Percentiles rank a stretch among this genome's conserved stretches.
phyloP scores from a whole-genome alignment of 53 echinoderm and acorn worm genomes.

The Hippasteria phrygiana region DNA sequence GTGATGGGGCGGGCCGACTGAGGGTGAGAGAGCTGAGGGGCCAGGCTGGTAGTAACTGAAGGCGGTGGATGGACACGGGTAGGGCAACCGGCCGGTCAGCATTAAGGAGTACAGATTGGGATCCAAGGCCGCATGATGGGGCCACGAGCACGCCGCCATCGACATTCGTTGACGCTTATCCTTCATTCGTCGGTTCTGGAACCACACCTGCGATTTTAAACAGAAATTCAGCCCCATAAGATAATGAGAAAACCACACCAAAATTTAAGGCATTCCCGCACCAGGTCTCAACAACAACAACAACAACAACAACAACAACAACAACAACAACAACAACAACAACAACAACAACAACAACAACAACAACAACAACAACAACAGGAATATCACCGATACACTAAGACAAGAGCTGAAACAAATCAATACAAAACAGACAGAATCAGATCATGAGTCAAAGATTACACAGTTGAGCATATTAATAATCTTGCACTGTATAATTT shows the following conservation, averaged over 20 bases:
- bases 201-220: constrained; percentile 87
- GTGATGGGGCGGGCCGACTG: constrained; percentile 64
- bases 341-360: not conserved
- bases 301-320: not conserved
- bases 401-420: too few species aligned
- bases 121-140: constrained; percentile 92
- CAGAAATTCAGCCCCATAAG: too few species aligned
- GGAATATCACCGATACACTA: too few species aligned
- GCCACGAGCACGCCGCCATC: constrained; percentile 93
- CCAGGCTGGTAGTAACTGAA: constrained; percentile 82
- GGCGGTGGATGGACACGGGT: constrained; percentile 78
- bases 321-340: not conserved
- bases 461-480: too few species aligned
- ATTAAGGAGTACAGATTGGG: constrained; percentile 89
- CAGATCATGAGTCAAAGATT: too few species aligned
- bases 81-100: constrained; percentile 85
- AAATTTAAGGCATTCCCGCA: not conserved
- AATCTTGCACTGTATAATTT: too few species aligned
- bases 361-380: too few species aligned
- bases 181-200: constrained; percentile 99
- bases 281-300: not conserved
- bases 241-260: too few species aligned
- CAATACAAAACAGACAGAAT: too few species aligned
- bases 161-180: constrained; percentile 98
- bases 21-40: constrained; percentile 57